Conservation (phyloP, 2,888 invertebrate species). For the Junonia oenone region DNA sequence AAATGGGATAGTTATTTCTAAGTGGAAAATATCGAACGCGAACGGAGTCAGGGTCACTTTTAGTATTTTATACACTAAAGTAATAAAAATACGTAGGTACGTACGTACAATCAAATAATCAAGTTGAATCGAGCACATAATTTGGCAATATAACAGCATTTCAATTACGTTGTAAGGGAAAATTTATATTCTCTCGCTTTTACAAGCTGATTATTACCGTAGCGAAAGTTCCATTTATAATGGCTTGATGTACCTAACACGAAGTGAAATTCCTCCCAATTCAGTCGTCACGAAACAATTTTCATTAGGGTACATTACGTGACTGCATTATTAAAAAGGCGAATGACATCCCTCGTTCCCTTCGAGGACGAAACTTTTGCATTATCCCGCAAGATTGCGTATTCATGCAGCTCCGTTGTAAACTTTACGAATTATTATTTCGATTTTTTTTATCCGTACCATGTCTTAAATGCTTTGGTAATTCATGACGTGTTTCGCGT, state of each 20-base stretch:
- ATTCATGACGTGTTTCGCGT: not conserved
- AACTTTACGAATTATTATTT: constrained; percentile 12
- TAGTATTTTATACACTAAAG: too few species aligned
- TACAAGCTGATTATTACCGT: constrained; percentile 2
- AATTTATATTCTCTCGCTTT: constrained; percentile 2
- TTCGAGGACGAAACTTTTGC: constrained; percentile 51
- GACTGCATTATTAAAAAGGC: constrained; percentile 62
- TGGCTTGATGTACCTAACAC: constrained; percentile 55
- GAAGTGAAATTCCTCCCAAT: constrained; percentile 56
- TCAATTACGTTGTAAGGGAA: constrained; percentile 5
- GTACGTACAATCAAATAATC: not conserved
- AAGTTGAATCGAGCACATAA: not conserved
- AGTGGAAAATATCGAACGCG: too few species aligned
- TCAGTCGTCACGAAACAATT: constrained; percentile 69
- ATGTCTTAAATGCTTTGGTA: not conserved
- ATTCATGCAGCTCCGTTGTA: constrained; percentile 38
- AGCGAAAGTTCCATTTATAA: constrained; percentile 19
- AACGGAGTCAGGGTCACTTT: too few species aligned
- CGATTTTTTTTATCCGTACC: not conserved
- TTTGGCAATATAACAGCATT: not conserved
- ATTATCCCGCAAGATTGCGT: constrained; percentile 48
- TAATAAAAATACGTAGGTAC: too few species aligned
- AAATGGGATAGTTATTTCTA: too few species aligned
- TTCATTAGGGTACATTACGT: constrained; percentile 69
- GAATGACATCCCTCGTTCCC: constrained; percentile 39